Conservation (phyloP, 2,113 vertebrate genomes). For the Condylura cristata region DNA sequence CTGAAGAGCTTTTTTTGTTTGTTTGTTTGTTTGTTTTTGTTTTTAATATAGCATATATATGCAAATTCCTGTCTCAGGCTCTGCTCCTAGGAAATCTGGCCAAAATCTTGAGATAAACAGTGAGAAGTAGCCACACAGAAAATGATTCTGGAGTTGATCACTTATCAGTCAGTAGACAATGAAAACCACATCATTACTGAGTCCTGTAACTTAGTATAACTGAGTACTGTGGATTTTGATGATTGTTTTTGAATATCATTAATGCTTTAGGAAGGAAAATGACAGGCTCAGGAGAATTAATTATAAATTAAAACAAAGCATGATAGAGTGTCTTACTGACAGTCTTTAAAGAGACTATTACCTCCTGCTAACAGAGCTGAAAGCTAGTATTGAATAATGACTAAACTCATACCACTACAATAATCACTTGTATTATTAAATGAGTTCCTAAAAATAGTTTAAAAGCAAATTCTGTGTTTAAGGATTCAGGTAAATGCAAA, state of each 20-base stretch:
- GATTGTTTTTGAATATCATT: not conserved
- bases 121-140: fast-evolving
- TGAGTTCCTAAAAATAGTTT: not conserved
- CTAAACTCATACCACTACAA: not conserved
- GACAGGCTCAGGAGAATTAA: not conserved
- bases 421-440: not conserved
- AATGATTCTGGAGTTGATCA: not conserved
- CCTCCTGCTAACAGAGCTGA: not conserved
- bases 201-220: too few species aligned
- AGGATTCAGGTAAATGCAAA: not conserved
- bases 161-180: not conserved
- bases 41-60: too few species aligned
- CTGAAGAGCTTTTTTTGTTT: too few species aligned
- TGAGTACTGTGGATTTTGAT: not conserved
- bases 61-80: not conserved
- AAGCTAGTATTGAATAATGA: not conserved
- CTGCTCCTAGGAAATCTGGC: not conserved
- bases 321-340: not conserved
- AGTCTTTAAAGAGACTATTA: not conserved
- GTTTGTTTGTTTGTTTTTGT: too few species aligned
- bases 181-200: not conserved
- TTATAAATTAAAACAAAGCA: not conserved
- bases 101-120: not conserved
- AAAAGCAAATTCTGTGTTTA: not conserved
- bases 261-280: not conserved